These are phyloP conservation scores for Hirtodrosophila trivittata DNA, from an alignment of 2,888 invertebrate genomes.

Conservation along the genomic window DNA sequence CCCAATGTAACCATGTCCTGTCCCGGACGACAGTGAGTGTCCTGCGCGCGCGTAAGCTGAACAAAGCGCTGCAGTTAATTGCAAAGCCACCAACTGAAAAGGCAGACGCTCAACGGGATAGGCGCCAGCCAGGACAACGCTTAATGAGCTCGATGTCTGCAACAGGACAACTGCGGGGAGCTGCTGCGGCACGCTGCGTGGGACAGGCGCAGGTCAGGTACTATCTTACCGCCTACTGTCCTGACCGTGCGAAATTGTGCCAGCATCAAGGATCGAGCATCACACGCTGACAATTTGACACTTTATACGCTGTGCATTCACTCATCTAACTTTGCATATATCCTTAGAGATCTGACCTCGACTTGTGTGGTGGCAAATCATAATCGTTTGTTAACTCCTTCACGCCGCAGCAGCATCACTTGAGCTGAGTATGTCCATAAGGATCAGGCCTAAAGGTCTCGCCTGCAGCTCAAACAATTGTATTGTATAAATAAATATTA, in stretches of 20 bases:
- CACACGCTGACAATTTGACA: constrained; percentile 73
- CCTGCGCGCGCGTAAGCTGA: constrained; percentile 29
- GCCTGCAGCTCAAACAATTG: constrained; percentile 38
- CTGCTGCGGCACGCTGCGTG: constrained; percentile 52
- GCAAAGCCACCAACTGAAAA: constrained; percentile 73
- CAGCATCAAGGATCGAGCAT: constrained; percentile 27
- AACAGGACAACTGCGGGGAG: constrained; percentile 15
- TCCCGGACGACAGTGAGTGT: too few species aligned
- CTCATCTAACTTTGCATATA: constrained; percentile 2
- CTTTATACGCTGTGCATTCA: constrained; percentile 38
- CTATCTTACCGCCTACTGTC: background rate
- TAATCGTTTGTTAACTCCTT: constrained; percentile 72
- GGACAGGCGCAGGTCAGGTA: constrained; percentile 49
- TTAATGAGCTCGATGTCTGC: constrained; percentile 64
- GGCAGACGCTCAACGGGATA: constrained; percentile 66
- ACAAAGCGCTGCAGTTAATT: constrained; percentile 74
- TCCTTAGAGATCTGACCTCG: constrained; percentile 36
- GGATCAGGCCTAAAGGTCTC: constrained; percentile 17
- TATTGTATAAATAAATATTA: constrained; percentile 50
- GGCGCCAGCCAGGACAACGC: constrained; percentile 61
- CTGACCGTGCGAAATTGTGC: constrained; percentile 66
- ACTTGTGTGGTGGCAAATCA: constrained; percentile 75
- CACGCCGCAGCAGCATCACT: constrained; percentile 49
- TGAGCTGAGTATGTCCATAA: too few species aligned
- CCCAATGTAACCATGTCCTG: constrained; percentile 42